phyloP scores from a whole-genome alignment of 2,797 vertebrate species.

The Ptychobarbus kaznakovi region DNA sequence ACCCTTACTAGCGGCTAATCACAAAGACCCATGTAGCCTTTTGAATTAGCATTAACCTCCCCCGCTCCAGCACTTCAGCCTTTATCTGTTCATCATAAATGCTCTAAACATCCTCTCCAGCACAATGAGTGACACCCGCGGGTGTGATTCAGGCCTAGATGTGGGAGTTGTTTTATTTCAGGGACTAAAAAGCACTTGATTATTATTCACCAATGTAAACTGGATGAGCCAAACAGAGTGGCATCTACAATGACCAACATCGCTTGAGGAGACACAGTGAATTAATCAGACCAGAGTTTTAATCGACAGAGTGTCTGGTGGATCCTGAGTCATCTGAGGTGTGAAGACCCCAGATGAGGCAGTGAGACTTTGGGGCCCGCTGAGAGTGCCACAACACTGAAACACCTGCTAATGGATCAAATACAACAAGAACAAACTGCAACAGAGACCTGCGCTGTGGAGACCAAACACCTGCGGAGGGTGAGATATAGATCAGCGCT shows the following conservation, averaged over 20 bases:
- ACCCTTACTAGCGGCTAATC: constrained; percentile 58
- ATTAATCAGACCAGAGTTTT: constrained; percentile 12
- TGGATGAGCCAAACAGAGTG: not conserved
- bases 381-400: constrained; percentile 33
- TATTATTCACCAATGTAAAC: constrained; percentile 24
- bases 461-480: constrained; percentile 3
- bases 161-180: constrained; percentile 54
- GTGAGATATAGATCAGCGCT: not conserved
- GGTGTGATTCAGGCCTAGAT: not conserved
- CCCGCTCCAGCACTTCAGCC: constrained; percentile 52
- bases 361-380: not conserved
- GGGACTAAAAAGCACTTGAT: constrained; percentile 50
- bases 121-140: constrained; percentile 4
- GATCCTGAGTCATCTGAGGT: not conserved
- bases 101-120: constrained; percentile 26
- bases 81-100: constrained; percentile 55
- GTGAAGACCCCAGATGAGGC: not conserved
- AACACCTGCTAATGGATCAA: constrained; percentile 73
- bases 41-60: constrained; percentile 52
- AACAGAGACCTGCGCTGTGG: not conserved
- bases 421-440: constrained; percentile 66
- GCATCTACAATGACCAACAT: not conserved
- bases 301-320: not conserved
- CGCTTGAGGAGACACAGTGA: not conserved
- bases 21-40: constrained; percentile 42